Conservation (phyloP, 2,113 vertebrate species). For the Carassius gibelio region DNA sequence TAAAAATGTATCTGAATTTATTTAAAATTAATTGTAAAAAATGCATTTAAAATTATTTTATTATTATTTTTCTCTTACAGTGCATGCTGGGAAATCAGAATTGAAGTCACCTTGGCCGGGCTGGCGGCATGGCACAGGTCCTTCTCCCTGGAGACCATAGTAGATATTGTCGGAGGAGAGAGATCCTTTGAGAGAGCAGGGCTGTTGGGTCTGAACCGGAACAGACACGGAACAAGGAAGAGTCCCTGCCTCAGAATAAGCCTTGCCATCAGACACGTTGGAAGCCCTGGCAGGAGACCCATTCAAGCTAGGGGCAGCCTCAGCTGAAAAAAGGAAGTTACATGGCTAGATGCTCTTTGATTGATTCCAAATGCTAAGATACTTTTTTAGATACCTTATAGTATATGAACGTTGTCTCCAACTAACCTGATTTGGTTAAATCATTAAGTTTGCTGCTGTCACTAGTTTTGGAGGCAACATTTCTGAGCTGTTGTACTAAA, state of each 20-base stretch:
- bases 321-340: constrained; percentile 50
- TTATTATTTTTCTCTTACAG: neutral
- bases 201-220: constrained; percentile 94
- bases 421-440: constrained; percentile 57
- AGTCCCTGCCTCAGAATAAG: constrained; percentile 66
- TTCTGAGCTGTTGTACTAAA: constrained; percentile 93
- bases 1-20: neutral
- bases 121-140: constrained; percentile 71
- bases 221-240: constrained; percentile 74
- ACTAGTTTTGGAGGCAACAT: constrained; percentile 83
- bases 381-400: neutral
- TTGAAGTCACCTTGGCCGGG: constrained; percentile 84
- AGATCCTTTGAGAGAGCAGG: constrained; percentile 95
- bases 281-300: constrained; percentile 74
- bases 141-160: constrained; percentile 84
- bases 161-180: constrained; percentile 95
- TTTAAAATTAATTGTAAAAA: neutral
- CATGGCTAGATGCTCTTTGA: neutral
- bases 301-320: constrained; percentile 72
- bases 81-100: neutral
- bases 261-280: constrained; percentile 59
- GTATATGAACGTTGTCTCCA: neutral
- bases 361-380: neutral
- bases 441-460: constrained; percentile 81
- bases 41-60: neutral